Percentiles rank a stretch among this genome's conserved stretches.
phyloP scores from a whole-genome alignment of 2,797 vertebrate species.

The Sebastes iracundus region DNA sequence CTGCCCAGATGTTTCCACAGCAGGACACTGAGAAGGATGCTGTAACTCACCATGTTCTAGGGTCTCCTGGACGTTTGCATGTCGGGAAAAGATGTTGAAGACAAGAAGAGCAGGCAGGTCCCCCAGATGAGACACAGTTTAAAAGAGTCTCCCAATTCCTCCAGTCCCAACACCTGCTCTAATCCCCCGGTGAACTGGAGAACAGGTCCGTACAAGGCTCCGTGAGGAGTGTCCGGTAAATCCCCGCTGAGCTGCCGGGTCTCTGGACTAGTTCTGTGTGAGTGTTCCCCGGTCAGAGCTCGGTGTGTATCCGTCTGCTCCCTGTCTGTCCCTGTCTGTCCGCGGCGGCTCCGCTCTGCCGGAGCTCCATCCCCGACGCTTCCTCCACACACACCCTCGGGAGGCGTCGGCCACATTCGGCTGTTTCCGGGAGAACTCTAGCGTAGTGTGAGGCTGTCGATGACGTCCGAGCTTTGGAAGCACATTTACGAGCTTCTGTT shows the following conservation, averaged over 20 bases:
- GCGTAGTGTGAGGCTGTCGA: not conserved
- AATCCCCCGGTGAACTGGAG: not conserved
- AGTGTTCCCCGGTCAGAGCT: not conserved
- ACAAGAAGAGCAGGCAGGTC: not conserved
- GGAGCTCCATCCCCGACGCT: slow-evolving; percentile 8
- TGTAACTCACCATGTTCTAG: slow-evolving; percentile 35
- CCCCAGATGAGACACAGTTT: slow-evolving; percentile 7
- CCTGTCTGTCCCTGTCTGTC: not conserved
- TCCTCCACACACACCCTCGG: slow-evolving; percentile 2
- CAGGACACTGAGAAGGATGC: not conserved
- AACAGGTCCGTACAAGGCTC: slow-evolving; percentile 9
- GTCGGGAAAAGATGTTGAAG: not conserved
- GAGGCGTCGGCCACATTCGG: slow-evolving; percentile 24
- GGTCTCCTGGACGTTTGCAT: not conserved
- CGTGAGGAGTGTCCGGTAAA: slow-evolving; percentile 2
- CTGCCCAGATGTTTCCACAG: not conserved
- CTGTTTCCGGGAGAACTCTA: slow-evolving; percentile 34
- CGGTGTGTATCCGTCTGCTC: not conserved
- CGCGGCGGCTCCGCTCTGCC: slow-evolving; percentile 16
- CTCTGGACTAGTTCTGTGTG: not conserved
- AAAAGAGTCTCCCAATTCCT: slow-evolving; percentile 31
- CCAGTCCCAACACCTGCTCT: slow-evolving; percentile 13
- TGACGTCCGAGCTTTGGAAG: not conserved
- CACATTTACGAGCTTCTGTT: not conserved
- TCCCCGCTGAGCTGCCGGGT: not conserved